Evolutionary conservation across 1,140 invertebrate genomes (phyloP).

Genomic region (Pseudomyrmex pallidus): DNA sequence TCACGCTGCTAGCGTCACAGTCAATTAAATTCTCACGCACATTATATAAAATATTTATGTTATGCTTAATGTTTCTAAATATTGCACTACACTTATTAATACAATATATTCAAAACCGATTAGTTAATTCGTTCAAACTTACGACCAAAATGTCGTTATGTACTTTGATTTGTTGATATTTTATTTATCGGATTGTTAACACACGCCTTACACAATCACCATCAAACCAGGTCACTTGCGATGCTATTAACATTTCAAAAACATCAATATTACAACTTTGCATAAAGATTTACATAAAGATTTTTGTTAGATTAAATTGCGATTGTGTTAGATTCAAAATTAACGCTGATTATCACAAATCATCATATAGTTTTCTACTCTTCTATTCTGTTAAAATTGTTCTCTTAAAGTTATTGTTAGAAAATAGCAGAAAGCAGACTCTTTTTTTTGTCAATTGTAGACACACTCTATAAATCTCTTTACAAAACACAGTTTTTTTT

Average conservation of each 20-base stretch:
- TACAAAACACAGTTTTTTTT: no score
- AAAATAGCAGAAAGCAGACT: no score
- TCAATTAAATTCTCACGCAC: not conserved
- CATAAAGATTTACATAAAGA: not conserved
- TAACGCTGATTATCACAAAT: not conserved
- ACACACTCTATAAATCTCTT: no score
- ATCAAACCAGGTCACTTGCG: constrained; percentile 7
- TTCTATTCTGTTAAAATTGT: not conserved
- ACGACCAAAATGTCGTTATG: not conserved
- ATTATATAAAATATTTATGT: no score
- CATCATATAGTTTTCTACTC: not conserved
- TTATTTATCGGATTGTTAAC: constrained; percentile 8
- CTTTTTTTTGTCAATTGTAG: no score
- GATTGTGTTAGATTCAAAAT: not conserved
- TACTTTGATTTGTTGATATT: not conserved
- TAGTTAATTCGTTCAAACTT: not conserved
- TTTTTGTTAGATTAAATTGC: not conserved
- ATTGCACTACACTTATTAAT: not conserved
- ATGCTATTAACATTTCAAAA: not conserved
- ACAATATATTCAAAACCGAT: not conserved
- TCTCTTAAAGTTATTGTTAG: not conserved
- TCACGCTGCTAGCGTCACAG: not conserved
- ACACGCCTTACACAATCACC: not conserved
- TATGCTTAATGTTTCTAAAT: no score
- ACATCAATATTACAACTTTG: not conserved